phyloP scores from a whole-genome alignment of 1,140 invertebrate genomes.

The Drosophila bocqueti region DNA sequence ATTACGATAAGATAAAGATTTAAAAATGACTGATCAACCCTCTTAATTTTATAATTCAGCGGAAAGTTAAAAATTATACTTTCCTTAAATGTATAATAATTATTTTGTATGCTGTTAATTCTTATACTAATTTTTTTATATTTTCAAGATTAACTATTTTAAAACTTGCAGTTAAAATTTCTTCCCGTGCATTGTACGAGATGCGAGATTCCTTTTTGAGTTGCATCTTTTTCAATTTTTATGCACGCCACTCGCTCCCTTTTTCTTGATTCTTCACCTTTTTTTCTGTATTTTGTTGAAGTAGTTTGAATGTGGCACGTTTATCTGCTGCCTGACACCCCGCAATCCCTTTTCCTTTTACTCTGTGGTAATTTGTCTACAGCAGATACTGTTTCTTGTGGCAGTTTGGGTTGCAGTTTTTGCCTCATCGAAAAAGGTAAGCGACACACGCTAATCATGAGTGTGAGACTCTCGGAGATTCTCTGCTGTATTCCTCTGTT shows the following conservation, averaged over 20 bases:
- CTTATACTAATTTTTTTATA: background rate
- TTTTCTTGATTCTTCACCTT: constrained; percentile 42
- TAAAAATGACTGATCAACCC: background rate
- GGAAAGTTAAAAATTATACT: background rate
- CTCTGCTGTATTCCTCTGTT: constrained; percentile 4
- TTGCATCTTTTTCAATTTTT: constrained; percentile 79
- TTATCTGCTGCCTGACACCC: constrained; percentile 35
- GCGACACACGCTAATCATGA: constrained; percentile 68
- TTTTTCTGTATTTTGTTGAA: constrained; percentile 47
- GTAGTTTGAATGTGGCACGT: constrained; percentile 81
- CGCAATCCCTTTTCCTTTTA: constrained; percentile 13
- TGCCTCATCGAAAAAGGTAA: constrained; percentile 36
- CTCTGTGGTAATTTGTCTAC: constrained; percentile 72
- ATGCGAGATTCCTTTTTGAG: constrained; percentile 62
- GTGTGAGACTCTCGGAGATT: constrained; percentile 42
- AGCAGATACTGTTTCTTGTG: constrained; percentile 43
- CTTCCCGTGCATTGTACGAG: constrained; percentile 49
- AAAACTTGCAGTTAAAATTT: background rate
- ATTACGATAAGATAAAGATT: background rate
- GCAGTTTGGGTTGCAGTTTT: constrained; percentile 29
- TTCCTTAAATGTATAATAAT: background rate
- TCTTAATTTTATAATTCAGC: background rate
- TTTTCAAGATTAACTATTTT: background rate
- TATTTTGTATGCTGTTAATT: background rate
- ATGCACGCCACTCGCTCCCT: constrained; percentile 65